Evolutionary conservation across 2,888 invertebrate genomes (phyloP).

Genomic region (Torymus aiolomorphi): DNA sequence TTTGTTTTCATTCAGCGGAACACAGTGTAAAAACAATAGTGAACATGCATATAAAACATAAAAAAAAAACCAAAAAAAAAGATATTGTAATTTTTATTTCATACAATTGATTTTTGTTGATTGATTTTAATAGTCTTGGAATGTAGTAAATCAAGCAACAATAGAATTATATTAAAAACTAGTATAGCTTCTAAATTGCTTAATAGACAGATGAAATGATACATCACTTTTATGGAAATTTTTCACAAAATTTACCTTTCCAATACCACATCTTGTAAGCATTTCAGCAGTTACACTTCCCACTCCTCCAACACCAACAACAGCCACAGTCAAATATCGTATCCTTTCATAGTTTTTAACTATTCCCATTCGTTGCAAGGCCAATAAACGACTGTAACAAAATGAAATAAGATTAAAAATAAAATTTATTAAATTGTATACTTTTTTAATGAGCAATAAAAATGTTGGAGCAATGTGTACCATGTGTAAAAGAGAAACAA

Average conservation of each 20-base stretch:
- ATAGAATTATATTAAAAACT: too few species aligned
- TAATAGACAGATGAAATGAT: too few species aligned
- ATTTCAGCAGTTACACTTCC: constrained; percentile 99
- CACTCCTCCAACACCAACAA: constrained; percentile 99
- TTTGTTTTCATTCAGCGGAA: constrained; percentile 22
- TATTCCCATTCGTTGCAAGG: constrained; percentile 98
- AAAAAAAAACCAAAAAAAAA: constrained; percentile 11
- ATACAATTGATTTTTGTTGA: too few species aligned
- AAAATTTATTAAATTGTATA: constrained; percentile 24
- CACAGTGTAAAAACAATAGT: constrained; percentile 2
- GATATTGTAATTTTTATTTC: background rate
- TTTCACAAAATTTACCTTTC: constrained; percentile 81
- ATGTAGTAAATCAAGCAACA: too few species aligned
- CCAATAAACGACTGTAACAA: constrained; percentile 93
- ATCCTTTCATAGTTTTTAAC: constrained; percentile 98
- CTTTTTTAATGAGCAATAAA: too few species aligned
- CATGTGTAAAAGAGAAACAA: too few species aligned
- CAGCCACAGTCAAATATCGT: constrained; percentile 90
- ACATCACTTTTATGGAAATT: background rate
- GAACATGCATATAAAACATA: background rate
- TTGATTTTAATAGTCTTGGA: too few species aligned
- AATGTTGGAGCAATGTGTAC: too few species aligned
- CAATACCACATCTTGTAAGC: constrained; percentile 98
- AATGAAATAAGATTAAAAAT: constrained; percentile 13
- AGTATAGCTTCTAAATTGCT: too few species aligned